Base-by-base conservation (phyloP, 2,113 vertebrate genomes). In the Collichthys lucidus region DNA sequence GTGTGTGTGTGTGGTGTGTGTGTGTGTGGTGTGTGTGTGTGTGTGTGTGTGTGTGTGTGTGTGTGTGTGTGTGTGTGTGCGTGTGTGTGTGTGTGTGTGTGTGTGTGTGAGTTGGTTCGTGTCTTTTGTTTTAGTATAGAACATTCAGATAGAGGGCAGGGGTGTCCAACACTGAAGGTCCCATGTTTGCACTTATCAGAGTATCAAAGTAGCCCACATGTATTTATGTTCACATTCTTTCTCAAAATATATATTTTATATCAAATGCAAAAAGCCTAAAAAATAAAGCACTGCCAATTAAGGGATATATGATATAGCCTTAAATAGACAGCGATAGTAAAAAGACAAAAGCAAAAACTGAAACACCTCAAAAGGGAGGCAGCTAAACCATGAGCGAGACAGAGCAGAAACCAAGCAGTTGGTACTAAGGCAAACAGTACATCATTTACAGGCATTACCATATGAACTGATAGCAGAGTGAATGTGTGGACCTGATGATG, bases 401-500 rank as follows among this genome's bases (percentile, higher is more conserved):
- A 69, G 76, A 86, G 66, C 72, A 83, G 60, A 78, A 87, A 85
- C 62, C 44, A 69, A 62, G 77, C 81, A 35, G 50, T 72, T 71
- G 57, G 60, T 47, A 67, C 70, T 74, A 80, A 88, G 68, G 82
- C 83, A 91, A 91, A 89, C 86, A 77, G 64, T 81, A 42, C 85
- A 88, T 87, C 72, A 85, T 79, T 77, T 76, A 75, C 65, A 85
- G 44, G 55, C 75, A 76, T 72, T 57, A 80, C 52, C 56, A 65
- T 63, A 77, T 66, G 24, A 83, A 74, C 62, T 86, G 74, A 81
- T 81, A 82, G 84, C 78, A 80, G 74, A 88, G 74, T 69, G 75
- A 86, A 86, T 79, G 85, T 80, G 83, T 89, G 87, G 88, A 90
- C 82, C 74, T 77, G 86, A 86, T 82, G 87, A 87, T 87, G 85